Evolutionary conservation across 2,888 invertebrate species (phyloP), one percentile per base, ranked within the genome.

Genomic region (Ferrisia virgata): DNA sequence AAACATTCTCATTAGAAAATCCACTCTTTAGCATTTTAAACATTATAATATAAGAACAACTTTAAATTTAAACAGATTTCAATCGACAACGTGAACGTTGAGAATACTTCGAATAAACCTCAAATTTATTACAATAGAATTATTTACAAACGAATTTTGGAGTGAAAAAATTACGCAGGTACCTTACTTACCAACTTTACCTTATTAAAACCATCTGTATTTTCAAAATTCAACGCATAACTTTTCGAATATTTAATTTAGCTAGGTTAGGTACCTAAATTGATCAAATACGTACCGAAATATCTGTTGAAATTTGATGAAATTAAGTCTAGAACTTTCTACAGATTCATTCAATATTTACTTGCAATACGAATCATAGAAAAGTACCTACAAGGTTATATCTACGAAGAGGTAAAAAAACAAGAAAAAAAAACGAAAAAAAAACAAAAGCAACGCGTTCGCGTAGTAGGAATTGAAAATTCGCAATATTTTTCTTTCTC

Each of bases 331-430:
- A 53, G 18, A 53, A 53, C 53, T 53, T 53, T 53, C 53, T 53
- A 53, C 53, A 53, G 22, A 53, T 22, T 8, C 22, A 3, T 64
- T 28, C 25, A 64, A 64, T 64, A 64, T 64, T 64, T 64, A 64
- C n/a, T n/a, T n/a, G n/a, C 64, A 64, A 64, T 64, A n/a, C 64
- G 64, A 64, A 64, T 64, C 64, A 64, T 64, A 64, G 64, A 64
- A 64, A 13, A 64, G 28, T 25, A 25, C n/a, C n/a, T n/a, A n/a
- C 64, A 64, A 64, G 64, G 64, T 64, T 64, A 53, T n/a, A 28
- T n/a, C n/a, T n/a, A n/a, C n/a, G n/a, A n/a, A n/a, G n/a, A n/a
- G n/a, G n/a, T n/a, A n/a, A n/a, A n/a, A n/a, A n/a, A n/a, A n/a
- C n/a, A 64, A 13, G 9, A 64, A 64, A 64, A 64, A 15, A 9